Evolutionary conservation across 2,888 invertebrate species (phyloP), one percentile per base, ranked within the genome.

Genomic region (Drosophila ustulata): DNA sequence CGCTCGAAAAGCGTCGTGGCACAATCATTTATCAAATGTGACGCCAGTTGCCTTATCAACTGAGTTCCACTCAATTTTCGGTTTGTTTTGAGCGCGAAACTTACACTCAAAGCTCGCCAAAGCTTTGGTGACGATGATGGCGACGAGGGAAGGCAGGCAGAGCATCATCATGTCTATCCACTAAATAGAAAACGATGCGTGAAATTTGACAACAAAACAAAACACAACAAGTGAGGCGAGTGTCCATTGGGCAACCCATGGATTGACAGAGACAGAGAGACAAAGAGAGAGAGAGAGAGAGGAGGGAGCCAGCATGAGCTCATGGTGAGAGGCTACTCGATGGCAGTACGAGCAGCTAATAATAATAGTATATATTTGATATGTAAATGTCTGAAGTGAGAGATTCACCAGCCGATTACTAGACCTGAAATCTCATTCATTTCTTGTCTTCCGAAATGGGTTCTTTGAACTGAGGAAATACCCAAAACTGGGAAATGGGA

Each of bases 81-180:
- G 67, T 70, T 85, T 81, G 87, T 86, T 88, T 69, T 83, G 81
- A 88, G 84, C 87, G 71, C 0, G 43, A 72, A 74, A 28, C 23
- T 8, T 25, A 32, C 5, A 52, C 56, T 52, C 53, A 56, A 83
- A 74, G 76, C 78, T 72, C 47, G 37, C 37, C 28, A 37, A 50
- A 45, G 63, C 50, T 57, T 26, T 37, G 8, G 6, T 0, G 6
- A 32, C 25, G 26, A 23, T 41, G 47, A 32, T 46, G 25, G 4
- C 9, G 1, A 13, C 45, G 43, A 28, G 8, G 26, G n/a, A 2
- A 41, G 34, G 11, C 9, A 34, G 26, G 57, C 28, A 50, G 58
- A 18, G 66, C 63, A 61, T 62, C 71, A 72, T 73, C 55, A 76
- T 69, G 64, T 43, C 52, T 56, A 55, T 37, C 32, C 66, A 65